Percentiles rank a stretch among this genome's conserved stretches.
Conservation (phyloP, 2,888 invertebrate species). For the Cephus runcator region DNA sequence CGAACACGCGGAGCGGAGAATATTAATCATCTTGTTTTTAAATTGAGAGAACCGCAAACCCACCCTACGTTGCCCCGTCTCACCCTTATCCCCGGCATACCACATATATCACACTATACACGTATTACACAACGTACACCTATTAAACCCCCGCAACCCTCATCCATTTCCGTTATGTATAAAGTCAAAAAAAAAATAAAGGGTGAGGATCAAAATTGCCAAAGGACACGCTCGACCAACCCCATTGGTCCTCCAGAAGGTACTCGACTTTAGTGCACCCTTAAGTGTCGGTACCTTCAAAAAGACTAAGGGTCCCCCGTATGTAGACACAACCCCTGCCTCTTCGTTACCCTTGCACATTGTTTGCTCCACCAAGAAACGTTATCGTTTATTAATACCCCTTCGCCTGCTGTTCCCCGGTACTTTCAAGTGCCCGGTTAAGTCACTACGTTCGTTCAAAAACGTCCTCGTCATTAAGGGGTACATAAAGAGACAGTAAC, state of each 20-base stretch:
- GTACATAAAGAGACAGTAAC: too few species aligned
- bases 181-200: background rate
- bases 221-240: background rate
- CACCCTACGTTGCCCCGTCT: background rate
- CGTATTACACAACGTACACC: too few species aligned
- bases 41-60: background rate
- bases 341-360: background rate
- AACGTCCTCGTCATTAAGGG: background rate
- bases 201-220: background rate
- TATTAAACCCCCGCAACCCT: background rate
- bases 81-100: background rate
- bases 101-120: too few species aligned
- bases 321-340: background rate
- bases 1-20: background rate
- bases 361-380: background rate
- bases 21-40: conserved; percentile 6
- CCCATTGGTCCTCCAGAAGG: background rate
- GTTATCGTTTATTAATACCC: background rate
- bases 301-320: background rate
- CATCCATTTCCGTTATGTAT: background rate
- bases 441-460: too few species aligned
- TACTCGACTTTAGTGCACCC: background rate
- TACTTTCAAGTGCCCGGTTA: too few species aligned
- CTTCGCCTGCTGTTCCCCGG: too few species aligned
- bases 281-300: conserved; percentile 2